These are phyloP conservation scores for Diorhabda carinulata DNA, from an alignment of 1,140 invertebrate species.

Conservation along the genomic window DNA sequence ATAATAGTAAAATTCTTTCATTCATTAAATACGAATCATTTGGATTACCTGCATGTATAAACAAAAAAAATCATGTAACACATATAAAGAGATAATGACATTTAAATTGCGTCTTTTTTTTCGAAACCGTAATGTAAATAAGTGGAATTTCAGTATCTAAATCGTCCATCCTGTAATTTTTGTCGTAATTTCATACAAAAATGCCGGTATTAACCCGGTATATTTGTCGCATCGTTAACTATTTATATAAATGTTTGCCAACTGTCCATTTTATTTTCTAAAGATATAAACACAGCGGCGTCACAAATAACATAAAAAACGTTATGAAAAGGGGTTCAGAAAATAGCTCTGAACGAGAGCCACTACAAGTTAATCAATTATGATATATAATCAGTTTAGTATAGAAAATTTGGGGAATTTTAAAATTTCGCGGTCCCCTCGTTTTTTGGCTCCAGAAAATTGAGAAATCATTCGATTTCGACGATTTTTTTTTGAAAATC, in stretches of 20 bases:
- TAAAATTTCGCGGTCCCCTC: too few relatives aligned
- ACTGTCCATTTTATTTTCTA: conserved; percentile 22
- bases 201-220: conserved; percentile 30
- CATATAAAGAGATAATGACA: conserved; percentile 23
- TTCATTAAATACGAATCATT: conserved; percentile 20
- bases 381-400: too few relatives aligned
- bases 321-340: too few relatives aligned
- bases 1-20: not conserved
- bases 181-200: conserved; percentile 29
- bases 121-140: conserved; percentile 22
- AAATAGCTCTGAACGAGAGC: too few relatives aligned
- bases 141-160: conserved; percentile 19
- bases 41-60: not conserved
- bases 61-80: not conserved
- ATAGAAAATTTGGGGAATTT: too few relatives aligned
- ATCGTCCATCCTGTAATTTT: conserved; percentile 30
- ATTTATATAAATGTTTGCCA: conserved; percentile 28
- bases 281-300: conserved; percentile 6
- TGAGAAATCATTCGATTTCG: too few relatives aligned
- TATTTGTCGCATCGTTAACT: conserved; percentile 35
- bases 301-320: not conserved
- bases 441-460: too few relatives aligned
- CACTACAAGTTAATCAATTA: too few relatives aligned
- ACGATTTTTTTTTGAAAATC: too few relatives aligned
- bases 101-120: conserved; percentile 28